A percentile compares a stretch with the other conserved stretches of the same genome.
Evolutionary conservation across 2,888 invertebrate species (phyloP).

Genomic region (Patella caerulea): DNA sequence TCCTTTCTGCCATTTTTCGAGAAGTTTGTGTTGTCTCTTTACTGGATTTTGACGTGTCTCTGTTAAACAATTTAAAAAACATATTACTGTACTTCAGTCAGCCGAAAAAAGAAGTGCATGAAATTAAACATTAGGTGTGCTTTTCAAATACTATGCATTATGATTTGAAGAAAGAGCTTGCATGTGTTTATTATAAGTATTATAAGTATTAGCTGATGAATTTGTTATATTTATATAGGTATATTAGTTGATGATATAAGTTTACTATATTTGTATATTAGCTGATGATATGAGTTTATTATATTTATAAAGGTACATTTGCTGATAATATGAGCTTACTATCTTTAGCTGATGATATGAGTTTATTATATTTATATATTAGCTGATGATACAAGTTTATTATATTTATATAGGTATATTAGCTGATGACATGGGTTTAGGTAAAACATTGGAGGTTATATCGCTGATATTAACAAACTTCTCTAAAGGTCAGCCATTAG

Average conservation of each 20-base stretch:
- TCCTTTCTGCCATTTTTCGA: too few species aligned
- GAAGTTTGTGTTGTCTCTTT: too few species aligned
- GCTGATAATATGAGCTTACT: too few species aligned
- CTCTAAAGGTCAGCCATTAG: constrained; percentile 47
- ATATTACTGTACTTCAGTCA: too few species aligned
- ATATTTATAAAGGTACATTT: too few species aligned
- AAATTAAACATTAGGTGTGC: too few species aligned
- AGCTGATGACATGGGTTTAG: constrained; percentile 98
- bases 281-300: constrained; percentile 95
- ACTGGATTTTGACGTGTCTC: too few species aligned
- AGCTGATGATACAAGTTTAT: background rate
- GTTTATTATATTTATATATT: constrained; percentile 74
- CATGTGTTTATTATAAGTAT: constrained; percentile 76
- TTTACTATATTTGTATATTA: constrained; percentile 74
- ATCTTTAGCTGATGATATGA: constrained; percentile 92
- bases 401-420: constrained; percentile 80
- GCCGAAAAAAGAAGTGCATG: too few species aligned
- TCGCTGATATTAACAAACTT: constrained; percentile 79
- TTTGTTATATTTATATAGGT: constrained; percentile 71
- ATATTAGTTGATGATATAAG: too few species aligned
- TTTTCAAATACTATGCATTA: too few species aligned
- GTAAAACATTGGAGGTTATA: constrained; percentile 90
- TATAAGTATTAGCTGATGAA: constrained; percentile 98
- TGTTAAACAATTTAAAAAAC: too few species aligned
- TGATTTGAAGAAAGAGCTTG: too few species aligned